Evolutionary conservation across 2,797 vertebrate genomes (phyloP).

Genomic region (Aulostomus chinensis): DNA sequence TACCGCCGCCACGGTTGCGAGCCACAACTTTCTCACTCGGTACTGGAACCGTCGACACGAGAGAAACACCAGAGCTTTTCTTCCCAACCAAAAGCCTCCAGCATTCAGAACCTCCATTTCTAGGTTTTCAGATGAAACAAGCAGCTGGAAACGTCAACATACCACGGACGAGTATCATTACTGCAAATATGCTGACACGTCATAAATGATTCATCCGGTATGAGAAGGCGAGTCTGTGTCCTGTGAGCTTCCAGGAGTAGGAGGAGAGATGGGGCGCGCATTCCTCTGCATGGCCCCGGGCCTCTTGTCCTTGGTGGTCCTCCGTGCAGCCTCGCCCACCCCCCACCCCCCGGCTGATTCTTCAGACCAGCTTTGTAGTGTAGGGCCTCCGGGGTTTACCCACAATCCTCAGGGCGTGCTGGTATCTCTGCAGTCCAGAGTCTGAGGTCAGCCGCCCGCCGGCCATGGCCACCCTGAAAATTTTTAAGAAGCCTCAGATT

Average conservation of each 20-base stretch:
- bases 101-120: too few species aligned
- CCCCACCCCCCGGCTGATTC: slow-evolving; percentile 46
- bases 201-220: too few species aligned
- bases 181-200: too few species aligned
- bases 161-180: too few species aligned
- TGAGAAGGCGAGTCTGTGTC: not conserved
- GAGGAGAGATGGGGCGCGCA: slow-evolving; percentile 1
- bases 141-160: too few species aligned
- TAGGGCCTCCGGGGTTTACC: slow-evolving; percentile 45
- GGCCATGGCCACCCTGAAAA: slow-evolving; percentile 39
- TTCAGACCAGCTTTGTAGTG: slow-evolving; percentile 53
- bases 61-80: too few species aligned
- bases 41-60: too few species aligned
- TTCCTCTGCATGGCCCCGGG: slow-evolving; percentile 38
- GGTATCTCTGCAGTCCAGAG: slow-evolving; percentile 36
- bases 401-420: slow-evolving; percentile 31
- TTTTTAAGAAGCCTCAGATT: slow-evolving; percentile 30
- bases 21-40: too few species aligned
- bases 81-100: too few species aligned
- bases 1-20: too few species aligned
- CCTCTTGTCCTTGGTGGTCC: slow-evolving; percentile 36
- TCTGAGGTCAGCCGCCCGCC: slow-evolving; percentile 55
- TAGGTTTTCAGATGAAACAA: too few species aligned
- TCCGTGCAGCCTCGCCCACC: slow-evolving; percentile 23
- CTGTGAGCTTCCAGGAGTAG: not conserved